A percentile compares a stretch with the other conserved stretches of the same genome.
Conservation (phyloP, 2,888 invertebrate species). For the Anodontia alba region DNA sequence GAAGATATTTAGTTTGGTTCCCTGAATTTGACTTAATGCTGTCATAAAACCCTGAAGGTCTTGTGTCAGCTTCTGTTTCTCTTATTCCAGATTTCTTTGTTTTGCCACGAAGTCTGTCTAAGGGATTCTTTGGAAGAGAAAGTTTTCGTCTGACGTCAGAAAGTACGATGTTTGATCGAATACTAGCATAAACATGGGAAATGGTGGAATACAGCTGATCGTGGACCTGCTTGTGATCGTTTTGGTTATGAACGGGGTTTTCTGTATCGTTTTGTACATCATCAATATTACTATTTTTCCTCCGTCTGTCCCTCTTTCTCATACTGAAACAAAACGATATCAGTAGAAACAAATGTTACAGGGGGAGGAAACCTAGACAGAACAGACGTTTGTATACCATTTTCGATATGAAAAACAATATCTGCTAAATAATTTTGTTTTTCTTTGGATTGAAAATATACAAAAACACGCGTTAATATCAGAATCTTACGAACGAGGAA, state of each 20-base stretch:
- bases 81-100: neutral
- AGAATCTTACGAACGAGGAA: too few species aligned
- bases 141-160: neutral
- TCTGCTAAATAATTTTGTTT: too few species aligned
- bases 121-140: neutral
- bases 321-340: neutral
- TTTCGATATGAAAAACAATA: too few species aligned
- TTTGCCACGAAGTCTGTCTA: constrained; percentile 2
- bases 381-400: too few species aligned
- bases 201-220: neutral
- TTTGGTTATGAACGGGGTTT: neutral
- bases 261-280: neutral
- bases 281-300: neutral
- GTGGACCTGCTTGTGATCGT: neutral
- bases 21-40: neutral
- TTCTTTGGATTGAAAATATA: too few species aligned
- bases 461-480: too few species aligned
- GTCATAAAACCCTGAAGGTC: neutral
- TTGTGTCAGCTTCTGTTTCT: neutral
- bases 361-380: too few species aligned
- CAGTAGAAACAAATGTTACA: neutral
- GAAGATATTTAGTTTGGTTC: neutral
- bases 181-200: constrained; percentile 3
- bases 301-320: neutral
- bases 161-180: neutral